Evolutionary conservation across 1,140 invertebrate genomes (phyloP), one percentile per base, ranked within the genome.

Genomic region (Drosophila simulans): DNA sequence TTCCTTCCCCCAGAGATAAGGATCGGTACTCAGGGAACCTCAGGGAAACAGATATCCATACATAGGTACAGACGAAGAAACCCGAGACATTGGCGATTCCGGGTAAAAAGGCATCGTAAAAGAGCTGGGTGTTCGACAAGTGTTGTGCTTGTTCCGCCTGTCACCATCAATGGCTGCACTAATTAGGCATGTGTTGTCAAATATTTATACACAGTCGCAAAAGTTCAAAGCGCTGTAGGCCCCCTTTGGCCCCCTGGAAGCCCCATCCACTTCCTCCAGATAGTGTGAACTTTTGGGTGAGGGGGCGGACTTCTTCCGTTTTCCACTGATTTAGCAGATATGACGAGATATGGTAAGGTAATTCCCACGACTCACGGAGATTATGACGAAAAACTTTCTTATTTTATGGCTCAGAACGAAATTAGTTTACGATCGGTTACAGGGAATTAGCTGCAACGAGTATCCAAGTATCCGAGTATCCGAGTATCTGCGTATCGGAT

Each of bases 161-260:
- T 80, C 77, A 69, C 79, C 88, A 90, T 90, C 88, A 90, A 90
- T 90, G 77, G 86, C 88, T 90, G 86, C 82, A 90, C 88, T 90
- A 90, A 90, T 90, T 90, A 91, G 88, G 88, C 88, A 83, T 90
- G 88, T 91, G 88, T 86, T 90, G 79, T 77, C 77, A 91, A 90
- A 90, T 90, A 90, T 90, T 90, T 91, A 83, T 73, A 88, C 63
- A 75, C 76, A 58, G 88, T 55, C 88, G 88, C 88, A 73, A 90
- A 88, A 90, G 79, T 90, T 90, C 88, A 90, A 90, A 90, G 88
- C 75, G 78, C 34, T 86, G 46, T 79, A 22, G 56, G 4, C 43
- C 15, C 35, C 15, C 49, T 20, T 8, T n/a, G 10, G 11, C 43
- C 59, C 34, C 62, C 17, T 12, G 4, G 22, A 12, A 22, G 20